Evolutionary conservation across 1,140 invertebrate species (phyloP).

Genomic region (Eriosoma lanigerum): DNA sequence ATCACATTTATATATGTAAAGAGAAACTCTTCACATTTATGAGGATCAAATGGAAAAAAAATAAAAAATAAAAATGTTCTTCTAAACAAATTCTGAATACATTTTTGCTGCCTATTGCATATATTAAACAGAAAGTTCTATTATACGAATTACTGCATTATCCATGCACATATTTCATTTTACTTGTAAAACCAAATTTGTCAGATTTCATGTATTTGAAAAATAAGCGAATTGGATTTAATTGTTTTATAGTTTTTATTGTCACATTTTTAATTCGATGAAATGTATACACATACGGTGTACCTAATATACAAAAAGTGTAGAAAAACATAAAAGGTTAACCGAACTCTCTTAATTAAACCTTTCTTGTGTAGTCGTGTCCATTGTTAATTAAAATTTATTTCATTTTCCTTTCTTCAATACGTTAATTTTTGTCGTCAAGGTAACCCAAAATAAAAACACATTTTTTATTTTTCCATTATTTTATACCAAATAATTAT

Average conservation of each 20-base stretch:
- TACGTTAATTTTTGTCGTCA: slow-evolving; percentile 29
- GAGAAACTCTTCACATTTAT: neutral
- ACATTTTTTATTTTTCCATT: neutral
- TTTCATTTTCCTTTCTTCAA: neutral
- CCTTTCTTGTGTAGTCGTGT: neutral
- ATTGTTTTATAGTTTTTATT: slow-evolving; percentile 17
- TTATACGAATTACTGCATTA: neutral
- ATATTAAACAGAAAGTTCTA: neutral
- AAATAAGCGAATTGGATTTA: neutral
- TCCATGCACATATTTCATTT: no score
- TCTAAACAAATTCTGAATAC: neutral
- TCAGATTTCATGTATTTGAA: neutral
- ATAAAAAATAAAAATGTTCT: neutral
- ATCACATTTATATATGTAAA: no score
- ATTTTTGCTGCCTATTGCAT: neutral
- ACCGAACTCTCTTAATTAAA: neutral
- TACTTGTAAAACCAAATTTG: slow-evolving; percentile 13
- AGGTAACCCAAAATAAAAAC: slow-evolving; percentile 30
- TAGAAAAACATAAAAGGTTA: slow-evolving; percentile 14
- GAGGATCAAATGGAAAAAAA: neutral
- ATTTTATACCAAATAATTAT: neutral
- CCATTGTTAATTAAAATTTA: slow-evolving; percentile 26
- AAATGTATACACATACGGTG: neutral
- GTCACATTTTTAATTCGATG: neutral
- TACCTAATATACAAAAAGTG: neutral